Percentiles rank a stretch among this genome's conserved stretches.
Evolutionary conservation across 2,797 vertebrate genomes (phyloP).

Genomic region (Smutsia temminckii): DNA sequence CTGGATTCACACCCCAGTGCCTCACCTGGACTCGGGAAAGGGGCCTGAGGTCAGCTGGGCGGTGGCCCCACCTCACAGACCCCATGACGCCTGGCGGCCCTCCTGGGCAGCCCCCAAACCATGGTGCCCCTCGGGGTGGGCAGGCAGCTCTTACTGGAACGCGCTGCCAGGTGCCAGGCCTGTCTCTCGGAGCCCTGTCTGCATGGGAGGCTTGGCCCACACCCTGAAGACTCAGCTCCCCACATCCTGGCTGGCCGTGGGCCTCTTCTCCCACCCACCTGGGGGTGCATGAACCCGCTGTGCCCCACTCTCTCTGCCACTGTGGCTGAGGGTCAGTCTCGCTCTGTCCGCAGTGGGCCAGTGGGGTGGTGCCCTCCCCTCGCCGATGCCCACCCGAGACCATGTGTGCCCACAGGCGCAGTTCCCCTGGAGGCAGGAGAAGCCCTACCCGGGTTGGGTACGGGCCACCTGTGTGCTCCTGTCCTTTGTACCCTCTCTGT

Average conservation of each 20-base stretch:
- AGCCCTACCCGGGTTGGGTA: conserved; percentile 90
- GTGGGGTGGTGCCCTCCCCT: background rate
- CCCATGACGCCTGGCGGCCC: no score
- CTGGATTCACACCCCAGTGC: background rate
- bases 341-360: no score
- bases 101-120: no score
- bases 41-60: accelerated
- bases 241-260: no score
- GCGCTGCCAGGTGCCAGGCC: no score
- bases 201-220: accelerated
- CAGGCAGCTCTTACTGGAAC: background rate
- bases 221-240: background rate
- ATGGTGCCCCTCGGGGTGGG: accelerated
- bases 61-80: background rate
- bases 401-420: conserved; percentile 78
- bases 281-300: background rate
- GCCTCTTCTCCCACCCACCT: background rate
- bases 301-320: background rate
- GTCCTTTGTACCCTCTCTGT: conserved; percentile 83
- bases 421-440: conserved; percentile 87
- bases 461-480: conserved; percentile 87
- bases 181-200: background rate
- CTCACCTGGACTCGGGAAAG: background rate
- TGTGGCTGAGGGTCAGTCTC: background rate
- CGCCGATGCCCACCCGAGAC: background rate